Evolutionary conservation across 1,140 invertebrate species (phyloP).

Genomic region (Drosophila yakuba): DNA sequence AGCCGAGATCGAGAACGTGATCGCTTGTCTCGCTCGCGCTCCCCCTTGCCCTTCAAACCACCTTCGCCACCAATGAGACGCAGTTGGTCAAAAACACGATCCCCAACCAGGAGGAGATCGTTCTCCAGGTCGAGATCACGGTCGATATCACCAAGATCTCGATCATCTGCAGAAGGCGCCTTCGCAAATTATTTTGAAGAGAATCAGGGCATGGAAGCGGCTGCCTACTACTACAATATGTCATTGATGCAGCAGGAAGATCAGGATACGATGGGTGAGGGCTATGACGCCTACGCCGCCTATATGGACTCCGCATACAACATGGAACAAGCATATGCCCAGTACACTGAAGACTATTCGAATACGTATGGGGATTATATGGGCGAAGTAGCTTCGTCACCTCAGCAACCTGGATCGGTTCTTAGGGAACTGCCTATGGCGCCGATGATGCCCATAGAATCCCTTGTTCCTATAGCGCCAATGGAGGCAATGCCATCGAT

Average conservation of each 20-base stretch:
- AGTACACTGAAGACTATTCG: constrained; percentile 52
- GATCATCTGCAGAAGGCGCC: constrained; percentile 17
- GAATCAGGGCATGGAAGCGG: constrained; percentile 51
- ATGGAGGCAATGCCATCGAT: constrained; percentile 17
- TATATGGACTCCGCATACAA: constrained; percentile 72
- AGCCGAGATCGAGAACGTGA: constrained; percentile 59
- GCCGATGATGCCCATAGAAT: background rate
- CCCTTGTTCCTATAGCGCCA: constrained; percentile 49
- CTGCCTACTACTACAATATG: constrained; percentile 74
- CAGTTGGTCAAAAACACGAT: constrained; percentile 53
- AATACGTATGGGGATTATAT: constrained; percentile 29
- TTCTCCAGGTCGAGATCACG: constrained; percentile 45
- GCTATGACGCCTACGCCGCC: constrained; percentile 67
- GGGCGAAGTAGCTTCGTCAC: background rate
- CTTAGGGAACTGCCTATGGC: constrained; percentile 31
- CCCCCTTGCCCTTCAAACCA: constrained; percentile 77
- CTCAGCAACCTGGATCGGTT: constrained; percentile 15
- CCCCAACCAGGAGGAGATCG: constrained; percentile 50
- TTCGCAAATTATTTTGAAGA: constrained; percentile 63
- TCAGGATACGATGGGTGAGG: constrained; percentile 32
- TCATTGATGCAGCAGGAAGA: constrained; percentile 60
- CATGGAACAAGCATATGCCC: constrained; percentile 66
- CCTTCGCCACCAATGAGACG: constrained; percentile 81
- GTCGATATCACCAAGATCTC: constrained; percentile 27
- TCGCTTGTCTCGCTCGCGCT: constrained; percentile 60